These are phyloP conservation scores for Paramisgurnus dabryanus DNA, from an alignment of 2,113 vertebrate species.

Conservation along the genomic window DNA sequence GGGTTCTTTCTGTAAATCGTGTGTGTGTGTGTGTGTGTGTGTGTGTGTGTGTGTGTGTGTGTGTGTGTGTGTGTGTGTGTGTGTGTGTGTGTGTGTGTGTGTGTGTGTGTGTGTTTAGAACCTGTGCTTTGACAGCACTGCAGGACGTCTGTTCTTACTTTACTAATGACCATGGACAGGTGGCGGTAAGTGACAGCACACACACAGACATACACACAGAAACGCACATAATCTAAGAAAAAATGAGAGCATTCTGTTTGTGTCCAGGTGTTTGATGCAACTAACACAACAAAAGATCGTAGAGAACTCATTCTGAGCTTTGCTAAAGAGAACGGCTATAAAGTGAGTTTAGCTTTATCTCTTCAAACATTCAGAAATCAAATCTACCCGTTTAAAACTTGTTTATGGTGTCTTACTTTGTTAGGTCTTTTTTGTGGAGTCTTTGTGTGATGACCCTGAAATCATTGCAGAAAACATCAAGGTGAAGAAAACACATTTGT, in stretches of 20 bases:
- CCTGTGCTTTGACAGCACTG: conserved; percentile 83
- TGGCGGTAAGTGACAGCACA: conserved; percentile 77
- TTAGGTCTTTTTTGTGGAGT: conserved; percentile 90
- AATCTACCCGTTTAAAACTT: not conserved
- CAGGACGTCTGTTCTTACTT: conserved; percentile 82
- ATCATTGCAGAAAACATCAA: conserved; percentile 75
- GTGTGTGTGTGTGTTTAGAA: conserved; percentile 68
- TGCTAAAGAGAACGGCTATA: conserved; percentile 83
- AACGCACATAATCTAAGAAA: not conserved
- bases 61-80: conserved; percentile 21
- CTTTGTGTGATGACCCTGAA: conserved; percentile 84
- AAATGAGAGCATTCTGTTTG: too few species aligned
- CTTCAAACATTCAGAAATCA: not conserved
- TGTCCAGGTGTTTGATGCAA: conserved; percentile 86
- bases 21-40: conserved; percentile 41
- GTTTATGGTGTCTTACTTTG: not conserved
- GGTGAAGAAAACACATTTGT: conserved; percentile 15
- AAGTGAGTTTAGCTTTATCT: conserved; percentile 65
- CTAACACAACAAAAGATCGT: conserved; percentile 84
- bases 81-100: not conserved
- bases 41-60: conserved; percentile 48
- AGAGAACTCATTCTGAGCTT: conserved; percentile 81
- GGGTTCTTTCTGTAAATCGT: not conserved
- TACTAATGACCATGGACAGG: conserved; percentile 77
- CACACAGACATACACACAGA: not conserved